phyloP scores from a whole-genome alignment of 1,140 invertebrate species.

The Vollenhovia emeryi region DNA sequence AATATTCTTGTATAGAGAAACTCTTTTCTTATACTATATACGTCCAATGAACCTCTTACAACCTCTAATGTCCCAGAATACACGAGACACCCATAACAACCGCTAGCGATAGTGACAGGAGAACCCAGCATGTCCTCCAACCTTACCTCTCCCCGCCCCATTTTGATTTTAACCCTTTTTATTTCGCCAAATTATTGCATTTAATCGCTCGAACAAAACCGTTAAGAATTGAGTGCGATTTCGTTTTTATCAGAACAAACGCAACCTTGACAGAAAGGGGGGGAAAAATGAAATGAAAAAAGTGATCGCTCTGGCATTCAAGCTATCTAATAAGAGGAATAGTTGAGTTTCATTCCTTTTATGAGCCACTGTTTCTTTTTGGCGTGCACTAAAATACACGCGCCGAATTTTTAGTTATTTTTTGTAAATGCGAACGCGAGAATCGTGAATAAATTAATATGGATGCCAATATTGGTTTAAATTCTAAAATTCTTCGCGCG shows the following conservation, averaged over 20 bases:
- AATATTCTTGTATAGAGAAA: constrained; percentile 72
- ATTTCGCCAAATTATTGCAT: constrained; percentile 43
- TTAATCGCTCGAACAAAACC: constrained; percentile 58
- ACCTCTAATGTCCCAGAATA: constrained; percentile 68
- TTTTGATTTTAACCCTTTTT: constrained; percentile 53
- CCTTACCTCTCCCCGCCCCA: constrained; percentile 14
- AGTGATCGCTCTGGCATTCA: background rate
- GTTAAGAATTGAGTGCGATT: constrained; percentile 12
- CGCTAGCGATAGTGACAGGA: constrained; percentile 86
- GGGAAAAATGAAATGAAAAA: constrained; percentile 12
- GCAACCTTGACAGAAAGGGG: background rate
- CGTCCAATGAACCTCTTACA: constrained; percentile 58
- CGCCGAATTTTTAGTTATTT: constrained; percentile 30
- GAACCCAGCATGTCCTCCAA: constrained; percentile 82
- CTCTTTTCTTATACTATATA: constrained; percentile 69
- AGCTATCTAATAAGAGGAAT: constrained; percentile 35
- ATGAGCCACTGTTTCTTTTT: background rate
- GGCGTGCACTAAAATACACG: constrained; percentile 23
- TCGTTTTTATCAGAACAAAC: background rate
- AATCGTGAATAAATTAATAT: constrained; percentile 54
- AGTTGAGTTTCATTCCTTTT: constrained; percentile 5
- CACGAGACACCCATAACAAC: constrained; percentile 67
- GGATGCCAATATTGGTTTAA: constrained; percentile 35
- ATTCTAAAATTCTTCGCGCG: constrained; percentile 45
- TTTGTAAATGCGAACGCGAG: constrained; percentile 5